Conservation (phyloP, 2,797 vertebrate species). For the Basileuterus tristriatus region DNA sequence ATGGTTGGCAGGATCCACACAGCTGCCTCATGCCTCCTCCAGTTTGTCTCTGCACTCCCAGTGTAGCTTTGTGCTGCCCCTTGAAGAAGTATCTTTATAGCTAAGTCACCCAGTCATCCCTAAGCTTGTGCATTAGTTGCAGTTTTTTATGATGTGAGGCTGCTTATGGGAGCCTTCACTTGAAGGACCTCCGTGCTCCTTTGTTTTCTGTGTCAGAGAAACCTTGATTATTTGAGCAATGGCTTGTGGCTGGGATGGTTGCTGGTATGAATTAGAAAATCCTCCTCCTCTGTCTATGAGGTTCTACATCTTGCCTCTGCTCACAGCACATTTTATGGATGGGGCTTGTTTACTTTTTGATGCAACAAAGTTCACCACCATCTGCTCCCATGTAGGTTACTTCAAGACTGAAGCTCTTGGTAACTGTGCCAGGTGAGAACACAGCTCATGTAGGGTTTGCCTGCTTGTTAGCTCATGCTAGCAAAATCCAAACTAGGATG, state of each 20-base stretch:
- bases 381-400: neutral
- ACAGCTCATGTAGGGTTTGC: neutral
- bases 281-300: neutral
- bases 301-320: neutral
- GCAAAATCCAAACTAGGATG: neutral
- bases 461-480: neutral
- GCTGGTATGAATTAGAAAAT: neutral
- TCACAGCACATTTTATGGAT: neutral
- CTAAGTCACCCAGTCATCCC: neutral
- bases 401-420: neutral
- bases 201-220: neutral
- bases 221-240: neutral
- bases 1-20: neutral
- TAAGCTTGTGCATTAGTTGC: neutral
- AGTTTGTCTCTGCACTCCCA: neutral
- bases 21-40: neutral
- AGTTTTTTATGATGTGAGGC: neutral
- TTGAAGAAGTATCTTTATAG: neutral
- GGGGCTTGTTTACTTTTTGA: neutral
- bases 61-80: neutral
- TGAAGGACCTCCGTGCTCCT: neutral
- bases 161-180: neutral
- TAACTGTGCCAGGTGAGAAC: neutral
- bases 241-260: neutral
- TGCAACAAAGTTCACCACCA: neutral